Base-by-base conservation (phyloP, 1,140 invertebrate species). In the Rhyacophila brunnea region DNA sequence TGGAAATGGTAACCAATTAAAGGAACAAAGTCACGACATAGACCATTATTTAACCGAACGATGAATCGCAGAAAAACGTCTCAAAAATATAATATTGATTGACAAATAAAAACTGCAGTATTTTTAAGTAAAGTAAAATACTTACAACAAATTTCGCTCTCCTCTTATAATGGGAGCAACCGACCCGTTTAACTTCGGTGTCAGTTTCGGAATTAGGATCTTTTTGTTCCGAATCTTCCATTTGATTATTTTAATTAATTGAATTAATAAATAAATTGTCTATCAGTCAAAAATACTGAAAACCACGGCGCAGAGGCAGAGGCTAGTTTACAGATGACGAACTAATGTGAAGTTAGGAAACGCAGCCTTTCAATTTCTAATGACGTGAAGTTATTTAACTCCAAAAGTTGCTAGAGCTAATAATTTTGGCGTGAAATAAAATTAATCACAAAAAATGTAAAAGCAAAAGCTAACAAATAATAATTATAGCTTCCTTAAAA, bases 71-170 rank as follows among this genome's bases (percentile, higher is more conserved):
- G 9, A 28, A 28, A 28, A 28, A 28, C 9, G 23, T 28, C 23
- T 28, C 23, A 9, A 3, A 28, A 3, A 28, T 9, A 28, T 28
- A 9, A 28, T 28, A 28, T 28, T 28, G 23, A 28, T 28, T 28
- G 23, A 5, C 23, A 28, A 28, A 28, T 28, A 28, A 28, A 28
- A 28, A 28, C 23, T 28, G 23, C 23, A 40, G 15, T 40, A 40
- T 40, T 6, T 40, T 44, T 54, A 54, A 40, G 42, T 54, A 40
- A 42, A 42, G 44, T 40, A 54, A 54, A 54, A 44, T 64, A 80
- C 85, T 84, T 77, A 90, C 89, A 74, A 91, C 88, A 78, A 90
- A 90, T 78, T 90, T 90, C 3, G 87, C 88, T 68, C 87, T 84
- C 67, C 89, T 81, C 68, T 89, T 89, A 64, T 91, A 91, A 75